Evolutionary conservation across 2,113 vertebrate genomes (phyloP), one percentile per base, ranked within the genome.

Genomic region (Clarias macrocephalus): DNA sequence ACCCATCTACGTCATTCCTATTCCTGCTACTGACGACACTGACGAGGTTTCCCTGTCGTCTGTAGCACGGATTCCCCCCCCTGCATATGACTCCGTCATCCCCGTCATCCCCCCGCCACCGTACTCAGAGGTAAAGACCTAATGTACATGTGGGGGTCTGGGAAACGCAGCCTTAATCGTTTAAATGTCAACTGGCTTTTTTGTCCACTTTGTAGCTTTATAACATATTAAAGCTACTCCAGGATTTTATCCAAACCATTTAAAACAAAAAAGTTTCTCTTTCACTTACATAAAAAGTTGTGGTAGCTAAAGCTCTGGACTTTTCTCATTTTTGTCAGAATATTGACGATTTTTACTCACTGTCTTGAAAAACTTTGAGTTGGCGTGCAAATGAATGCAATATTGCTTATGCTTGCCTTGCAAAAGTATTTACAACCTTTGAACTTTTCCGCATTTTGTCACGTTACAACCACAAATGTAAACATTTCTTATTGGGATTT

Each of bases 1-100:
- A 7, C 84, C 60, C 2, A 21, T 90, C 82, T 90, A 85, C 15
- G 66, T 91, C 18, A 87, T 91, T 82, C 91, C 91, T 25, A 28
- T 89, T 56, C 25, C 87, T n/a, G 23, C 84, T 1, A 80, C 85
- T 1, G 10, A 72, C 25, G 28, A 21, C 0, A 48, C 42, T 3
- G 19, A 59, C 2, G 79, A 15, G 6, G 83, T 33, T 2, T 57
- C 73, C 0, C 68, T 52, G 70, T 37, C 9, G 2, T 37, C 54
- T 3, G 48, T 52, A 7, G n/a, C 54, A 0, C 62, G 23, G 2
- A 52, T 48, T 42, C 59, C n/a, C 11, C 89, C 88, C 11, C 91
- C 89, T 48, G 60, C 86, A 2, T 91, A 91, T 21, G 82, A 88
- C 10, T 65, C 70, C 37, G 7, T 84, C 7, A 63, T 28, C 21